Conservation (phyloP, 2,113 vertebrate genomes). For the Phylloscopus whistleri region DNA sequence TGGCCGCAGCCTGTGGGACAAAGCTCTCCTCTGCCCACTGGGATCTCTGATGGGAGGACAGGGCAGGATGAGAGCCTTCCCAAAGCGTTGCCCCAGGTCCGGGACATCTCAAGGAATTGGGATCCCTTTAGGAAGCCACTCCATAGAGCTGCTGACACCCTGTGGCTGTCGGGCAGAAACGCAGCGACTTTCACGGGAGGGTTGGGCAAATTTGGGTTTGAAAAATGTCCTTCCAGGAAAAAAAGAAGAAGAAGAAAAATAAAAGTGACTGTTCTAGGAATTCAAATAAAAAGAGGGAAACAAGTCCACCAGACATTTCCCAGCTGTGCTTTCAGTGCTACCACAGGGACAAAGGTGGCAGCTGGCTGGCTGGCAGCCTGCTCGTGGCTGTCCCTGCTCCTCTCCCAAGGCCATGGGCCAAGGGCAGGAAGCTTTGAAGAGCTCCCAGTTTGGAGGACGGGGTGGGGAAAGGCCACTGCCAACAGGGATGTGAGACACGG, state of each 20-base stretch:
- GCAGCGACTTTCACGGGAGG: not conserved
- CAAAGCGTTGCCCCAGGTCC: not conserved
- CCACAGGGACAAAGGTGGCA: not conserved
- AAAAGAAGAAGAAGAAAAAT: not conserved
- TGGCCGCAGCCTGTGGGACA: not conserved
- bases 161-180: conserved; percentile 29
- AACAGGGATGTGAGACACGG: not conserved
- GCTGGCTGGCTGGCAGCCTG: not conserved
- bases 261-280: not conserved
- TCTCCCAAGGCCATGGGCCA: not conserved
- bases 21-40: not conserved
- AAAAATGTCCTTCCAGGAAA: conserved; percentile 20
- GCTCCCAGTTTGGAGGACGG: not conserved
- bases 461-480: not conserved
- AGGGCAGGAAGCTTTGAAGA: conserved; percentile 12
- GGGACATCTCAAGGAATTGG: not conserved
- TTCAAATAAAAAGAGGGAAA: not conserved
- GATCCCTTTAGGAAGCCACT: not conserved
- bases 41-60: not conserved
- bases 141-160: conserved; percentile 63
- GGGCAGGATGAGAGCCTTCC: not conserved
- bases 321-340: not conserved
- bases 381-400: not conserved
- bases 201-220: not conserved
- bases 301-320: not conserved